These are phyloP conservation scores for Zaprionus lineosus DNA, from an alignment of 2,888 invertebrate species.

Conservation along the genomic window DNA sequence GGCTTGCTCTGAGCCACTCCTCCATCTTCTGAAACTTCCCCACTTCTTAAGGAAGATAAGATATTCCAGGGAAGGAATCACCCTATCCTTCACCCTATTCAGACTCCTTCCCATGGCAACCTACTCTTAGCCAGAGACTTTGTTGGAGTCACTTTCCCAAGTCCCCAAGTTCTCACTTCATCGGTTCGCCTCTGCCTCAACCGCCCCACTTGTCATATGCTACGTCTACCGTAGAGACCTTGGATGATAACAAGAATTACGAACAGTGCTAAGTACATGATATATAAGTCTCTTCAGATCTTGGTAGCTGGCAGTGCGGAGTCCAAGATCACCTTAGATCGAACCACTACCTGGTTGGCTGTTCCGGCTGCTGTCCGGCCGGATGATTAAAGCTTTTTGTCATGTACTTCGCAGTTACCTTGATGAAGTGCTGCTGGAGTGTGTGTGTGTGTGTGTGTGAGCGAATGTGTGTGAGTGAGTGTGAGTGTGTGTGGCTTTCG, in stretches of 20 bases:
- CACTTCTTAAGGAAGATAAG: too few relatives aligned
- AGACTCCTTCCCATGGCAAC: too few relatives aligned
- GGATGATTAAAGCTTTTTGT: neutral
- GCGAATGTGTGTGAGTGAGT: neutral
- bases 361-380: neutral
- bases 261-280: slow-evolving; percentile 12
- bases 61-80: too few relatives aligned
- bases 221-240: slow-evolving; percentile 27
- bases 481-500: neutral
- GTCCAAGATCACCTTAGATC: neutral
- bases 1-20: slow-evolving; percentile 1
- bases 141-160: too few relatives aligned
- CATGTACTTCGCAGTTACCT: neutral
- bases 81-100: too few relatives aligned
- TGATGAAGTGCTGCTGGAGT: neutral
- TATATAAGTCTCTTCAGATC: slow-evolving; percentile 14
- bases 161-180: too few relatives aligned
- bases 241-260: slow-evolving; percentile 32
- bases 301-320: slow-evolving; percentile 23
- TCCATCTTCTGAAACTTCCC: too few relatives aligned
- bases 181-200: too few relatives aligned
- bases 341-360: slow-evolving; percentile 12
- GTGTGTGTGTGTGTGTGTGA: neutral
- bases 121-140: too few relatives aligned
- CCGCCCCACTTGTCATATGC: too few relatives aligned